A percentile compares a stretch with the other conserved stretches of the same genome.
Evolutionary conservation across 1,140 invertebrate species (phyloP).

Genomic region (Heliconius hermathena): DNA sequence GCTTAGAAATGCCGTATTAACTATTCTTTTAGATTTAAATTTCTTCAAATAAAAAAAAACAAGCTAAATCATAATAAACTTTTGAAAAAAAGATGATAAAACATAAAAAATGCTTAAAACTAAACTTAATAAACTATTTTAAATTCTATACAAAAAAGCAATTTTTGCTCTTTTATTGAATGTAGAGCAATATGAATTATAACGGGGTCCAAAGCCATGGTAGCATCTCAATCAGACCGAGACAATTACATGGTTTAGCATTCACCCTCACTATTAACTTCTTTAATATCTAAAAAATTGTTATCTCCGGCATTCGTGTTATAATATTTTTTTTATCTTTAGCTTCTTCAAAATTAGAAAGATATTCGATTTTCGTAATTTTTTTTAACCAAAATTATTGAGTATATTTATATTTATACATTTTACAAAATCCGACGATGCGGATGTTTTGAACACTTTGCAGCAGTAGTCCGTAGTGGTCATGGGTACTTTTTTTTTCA

Average conservation of each 20-base stretch:
- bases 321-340: background rate
- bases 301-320: background rate
- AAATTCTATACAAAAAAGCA: background rate
- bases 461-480: no score
- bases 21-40: no score
- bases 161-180: background rate
- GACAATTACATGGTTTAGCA: background rate
- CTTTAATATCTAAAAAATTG: background rate
- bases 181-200: background rate
- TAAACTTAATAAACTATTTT: background rate
- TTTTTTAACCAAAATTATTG: no score
- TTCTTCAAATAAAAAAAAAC: no score
- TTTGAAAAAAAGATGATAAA: background rate
- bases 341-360: no score
- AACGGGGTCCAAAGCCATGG: slow-evolving; percentile 5
- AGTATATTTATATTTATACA: no score
- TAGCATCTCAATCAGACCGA: background rate
- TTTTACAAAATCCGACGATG: no score
- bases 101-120: background rate
- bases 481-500: no score
- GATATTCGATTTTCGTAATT: no score
- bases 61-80: no score
- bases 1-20: no score
- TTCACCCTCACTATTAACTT: background rate
- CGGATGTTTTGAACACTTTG: no score